Evolutionary conservation across 2,797 vertebrate species (phyloP).

Genomic region (Siniperca obscura): DNA sequence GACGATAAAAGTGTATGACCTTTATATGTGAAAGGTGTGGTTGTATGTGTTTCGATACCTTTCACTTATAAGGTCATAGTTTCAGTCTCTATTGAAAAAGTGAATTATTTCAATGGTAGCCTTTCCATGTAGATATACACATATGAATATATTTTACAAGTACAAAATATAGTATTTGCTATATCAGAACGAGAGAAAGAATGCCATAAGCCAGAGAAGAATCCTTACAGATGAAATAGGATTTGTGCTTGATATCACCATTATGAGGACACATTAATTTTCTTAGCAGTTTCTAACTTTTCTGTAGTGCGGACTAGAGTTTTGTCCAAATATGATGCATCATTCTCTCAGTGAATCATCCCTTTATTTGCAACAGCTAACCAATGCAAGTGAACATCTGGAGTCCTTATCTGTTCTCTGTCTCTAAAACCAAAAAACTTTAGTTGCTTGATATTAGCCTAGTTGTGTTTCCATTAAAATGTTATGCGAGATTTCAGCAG

Average conservation of each 20-base stretch:
- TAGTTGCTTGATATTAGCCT: background rate
- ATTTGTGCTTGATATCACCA: background rate
- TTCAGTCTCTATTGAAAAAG: conserved; percentile 1
- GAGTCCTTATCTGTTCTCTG: background rate
- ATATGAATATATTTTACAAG: background rate
- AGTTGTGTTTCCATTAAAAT: background rate
- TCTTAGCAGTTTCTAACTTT: background rate
- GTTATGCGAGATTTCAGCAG: background rate
- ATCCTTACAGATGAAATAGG: background rate
- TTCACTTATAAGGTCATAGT: conserved; percentile 49
- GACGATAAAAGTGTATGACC: conserved; percentile 56
- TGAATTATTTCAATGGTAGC: background rate
- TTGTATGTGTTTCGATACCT: conserved; percentile 41
- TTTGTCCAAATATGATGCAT: background rate
- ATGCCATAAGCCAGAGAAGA: background rate
- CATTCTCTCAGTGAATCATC: background rate
- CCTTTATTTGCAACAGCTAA: background rate
- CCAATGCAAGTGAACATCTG: background rate
- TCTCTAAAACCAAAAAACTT: background rate
- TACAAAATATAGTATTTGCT: background rate
- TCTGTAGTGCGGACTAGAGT: background rate
- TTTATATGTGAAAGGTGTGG: conserved; percentile 45
- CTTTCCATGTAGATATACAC: background rate
- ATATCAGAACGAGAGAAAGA: background rate
- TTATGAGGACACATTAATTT: background rate